These are phyloP conservation scores for Armadillidium nasatum DNA, from an alignment of 1,140 invertebrate species.

Conservation along the genomic window DNA sequence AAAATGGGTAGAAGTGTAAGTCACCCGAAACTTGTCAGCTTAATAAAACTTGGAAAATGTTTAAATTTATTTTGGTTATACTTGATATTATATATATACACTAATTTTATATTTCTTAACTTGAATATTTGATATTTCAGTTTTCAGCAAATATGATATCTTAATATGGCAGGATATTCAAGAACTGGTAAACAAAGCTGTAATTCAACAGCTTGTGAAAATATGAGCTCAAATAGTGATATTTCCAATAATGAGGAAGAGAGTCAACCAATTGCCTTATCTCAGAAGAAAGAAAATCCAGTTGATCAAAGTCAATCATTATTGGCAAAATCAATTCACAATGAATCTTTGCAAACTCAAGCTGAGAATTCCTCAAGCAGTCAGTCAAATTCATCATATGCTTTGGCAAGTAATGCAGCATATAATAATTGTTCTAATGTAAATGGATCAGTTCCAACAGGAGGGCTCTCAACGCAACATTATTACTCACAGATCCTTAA, in stretches of 20 bases:
- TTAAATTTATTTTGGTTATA: too few species aligned
- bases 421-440: background rate
- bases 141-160: too few species aligned
- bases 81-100: too few species aligned
- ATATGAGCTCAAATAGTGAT: background rate
- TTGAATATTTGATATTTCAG: too few species aligned
- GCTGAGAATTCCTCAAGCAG: background rate
- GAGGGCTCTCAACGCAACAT: conserved; percentile 18
- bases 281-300: background rate
- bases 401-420: background rate
- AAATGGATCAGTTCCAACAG: background rate
- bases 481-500: conserved; percentile 36
- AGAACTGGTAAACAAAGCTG: background rate
- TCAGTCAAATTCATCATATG: background rate
- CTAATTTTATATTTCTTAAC: too few species aligned
- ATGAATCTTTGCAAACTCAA: background rate
- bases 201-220: background rate
- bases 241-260: background rate
- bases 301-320: background rate
- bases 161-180: too few species aligned
- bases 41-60: too few species aligned
- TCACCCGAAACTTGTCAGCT: too few species aligned
- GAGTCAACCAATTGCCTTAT: background rate
- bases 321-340: background rate
- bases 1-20: too few species aligned